Evolutionary conservation across 2,888 invertebrate species (phyloP).

Genomic region (Sarcophaga caerulescens): DNA sequence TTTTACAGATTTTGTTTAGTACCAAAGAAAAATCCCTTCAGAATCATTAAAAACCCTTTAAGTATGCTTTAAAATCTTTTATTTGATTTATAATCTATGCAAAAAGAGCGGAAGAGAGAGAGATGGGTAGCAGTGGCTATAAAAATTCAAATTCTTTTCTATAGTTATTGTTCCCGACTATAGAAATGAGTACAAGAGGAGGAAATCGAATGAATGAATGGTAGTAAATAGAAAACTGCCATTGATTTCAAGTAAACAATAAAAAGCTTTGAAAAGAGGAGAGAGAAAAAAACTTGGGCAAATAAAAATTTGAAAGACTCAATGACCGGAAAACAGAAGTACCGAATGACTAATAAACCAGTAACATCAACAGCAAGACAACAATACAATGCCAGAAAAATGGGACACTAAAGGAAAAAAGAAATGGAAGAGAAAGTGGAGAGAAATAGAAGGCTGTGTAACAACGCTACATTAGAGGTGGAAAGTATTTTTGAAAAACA

Average conservation of each 20-base stretch:
- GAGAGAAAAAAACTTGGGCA: constrained; percentile 1
- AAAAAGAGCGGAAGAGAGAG: too few species aligned
- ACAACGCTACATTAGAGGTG: too few species aligned
- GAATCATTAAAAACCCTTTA: too few species aligned
- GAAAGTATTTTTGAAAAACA: too few species aligned
- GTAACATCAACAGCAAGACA: neutral
- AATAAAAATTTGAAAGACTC: constrained; percentile 15
- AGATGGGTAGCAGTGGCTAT: neutral
- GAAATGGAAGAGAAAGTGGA: neutral
- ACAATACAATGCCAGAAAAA: neutral
- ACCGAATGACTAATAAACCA: constrained; percentile 35
- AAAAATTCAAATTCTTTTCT: constrained; percentile 26
- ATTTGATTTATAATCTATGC: too few species aligned
- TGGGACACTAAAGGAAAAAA: neutral
- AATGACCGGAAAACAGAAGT: constrained; percentile 39
- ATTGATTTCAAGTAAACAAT: neutral
- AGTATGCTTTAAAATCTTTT: too few species aligned
- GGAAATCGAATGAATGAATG: too few species aligned
- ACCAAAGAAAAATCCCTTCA: too few species aligned
- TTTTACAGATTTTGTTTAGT: too few species aligned
- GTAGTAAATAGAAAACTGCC: constrained; percentile 16
- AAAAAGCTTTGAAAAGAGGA: neutral
- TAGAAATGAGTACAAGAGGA: too few species aligned
- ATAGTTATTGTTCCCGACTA: too few species aligned
- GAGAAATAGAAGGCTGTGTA: neutral